Percentiles rank a stretch among this genome's conserved stretches.
phyloP scores from a whole-genome alignment of 2,113 vertebrate genomes.

The Clarias batrachus region DNA sequence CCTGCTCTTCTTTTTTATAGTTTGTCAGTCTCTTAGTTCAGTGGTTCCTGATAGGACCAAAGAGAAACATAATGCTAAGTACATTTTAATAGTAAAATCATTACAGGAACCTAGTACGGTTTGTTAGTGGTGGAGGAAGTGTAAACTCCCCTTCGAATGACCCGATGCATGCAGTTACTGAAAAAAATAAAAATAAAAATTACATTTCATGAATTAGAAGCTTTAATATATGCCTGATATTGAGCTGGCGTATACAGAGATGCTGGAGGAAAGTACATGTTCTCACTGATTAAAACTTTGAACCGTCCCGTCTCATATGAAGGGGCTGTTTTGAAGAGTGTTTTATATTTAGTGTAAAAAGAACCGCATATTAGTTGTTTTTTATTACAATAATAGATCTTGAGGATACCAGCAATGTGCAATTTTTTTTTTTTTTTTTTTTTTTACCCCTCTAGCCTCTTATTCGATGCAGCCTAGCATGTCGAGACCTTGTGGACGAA shows the following conservation, averaged over 20 bases:
- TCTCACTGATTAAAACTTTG: background rate
- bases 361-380: background rate
- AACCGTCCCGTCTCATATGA: background rate
- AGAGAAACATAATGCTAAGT: background rate
- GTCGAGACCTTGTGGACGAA: slow-evolving; percentile 96
- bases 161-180: background rate
- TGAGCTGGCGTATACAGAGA: background rate
- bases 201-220: background rate
- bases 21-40: background rate
- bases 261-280: background rate
- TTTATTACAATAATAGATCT: background rate
- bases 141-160: background rate
- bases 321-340: background rate
- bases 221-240: background rate
- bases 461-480: slow-evolving; percentile 92
- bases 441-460: slow-evolving; percentile 79
- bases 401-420: background rate
- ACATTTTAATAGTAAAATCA: background rate
- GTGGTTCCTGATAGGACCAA: too few relatives aligned
- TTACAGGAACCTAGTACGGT: background rate
- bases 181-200: background rate
- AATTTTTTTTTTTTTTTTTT: background rate
- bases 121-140: background rate
- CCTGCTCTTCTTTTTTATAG: slow-evolving; percentile 7
- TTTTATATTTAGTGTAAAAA: background rate